Percentiles rank a stretch among this genome's conserved stretches.
Evolutionary conservation across 30 jellyfish, hydroid and myxozoan species (phyloP).

Genomic region (Aurelia coerulea): DNA sequence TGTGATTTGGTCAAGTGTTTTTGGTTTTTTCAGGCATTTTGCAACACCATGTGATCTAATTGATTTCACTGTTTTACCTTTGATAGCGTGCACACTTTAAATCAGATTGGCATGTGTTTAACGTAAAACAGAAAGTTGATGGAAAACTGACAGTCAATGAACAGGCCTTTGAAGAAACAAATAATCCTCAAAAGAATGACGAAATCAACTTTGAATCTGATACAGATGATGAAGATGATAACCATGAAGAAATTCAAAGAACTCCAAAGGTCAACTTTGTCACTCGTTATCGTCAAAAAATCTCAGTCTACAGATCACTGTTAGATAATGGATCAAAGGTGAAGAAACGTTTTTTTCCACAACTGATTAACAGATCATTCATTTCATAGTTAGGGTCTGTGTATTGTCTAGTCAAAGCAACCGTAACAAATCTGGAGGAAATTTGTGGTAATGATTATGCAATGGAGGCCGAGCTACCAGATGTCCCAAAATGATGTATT

Average conservation of each 20-base stretch:
- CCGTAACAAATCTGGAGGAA: too few relatives aligned
- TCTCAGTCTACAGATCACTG: constrained; percentile 26
- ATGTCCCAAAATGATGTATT: not conserved
- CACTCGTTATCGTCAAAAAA: not conserved
- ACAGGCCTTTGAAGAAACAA: not conserved
- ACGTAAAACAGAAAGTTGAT: constrained; percentile 25
- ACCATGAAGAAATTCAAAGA: not conserved
- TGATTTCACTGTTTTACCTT: not conserved
- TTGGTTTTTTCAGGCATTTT: too few relatives aligned
- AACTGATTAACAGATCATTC: not conserved
- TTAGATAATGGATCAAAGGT: constrained; percentile 55
- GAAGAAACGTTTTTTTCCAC: not conserved
- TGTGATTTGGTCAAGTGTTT: too few relatives aligned
- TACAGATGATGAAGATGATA: constrained; percentile 8
- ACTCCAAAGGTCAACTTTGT: constrained; percentile 21
- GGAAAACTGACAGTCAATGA: constrained; percentile 15
- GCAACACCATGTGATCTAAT: too few relatives aligned
- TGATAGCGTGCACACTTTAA: constrained; percentile 70
- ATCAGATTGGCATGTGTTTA: constrained; percentile 69
- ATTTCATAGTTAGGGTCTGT: not conserved
- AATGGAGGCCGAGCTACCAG: too few relatives aligned
- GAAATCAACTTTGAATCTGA: not conserved
- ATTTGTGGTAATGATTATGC: too few relatives aligned
- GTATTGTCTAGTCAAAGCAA: too few relatives aligned
- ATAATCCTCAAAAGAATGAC: not conserved